Evolutionary conservation across 2,888 invertebrate species (phyloP).

Genomic region (Deroplatys truncata): DNA sequence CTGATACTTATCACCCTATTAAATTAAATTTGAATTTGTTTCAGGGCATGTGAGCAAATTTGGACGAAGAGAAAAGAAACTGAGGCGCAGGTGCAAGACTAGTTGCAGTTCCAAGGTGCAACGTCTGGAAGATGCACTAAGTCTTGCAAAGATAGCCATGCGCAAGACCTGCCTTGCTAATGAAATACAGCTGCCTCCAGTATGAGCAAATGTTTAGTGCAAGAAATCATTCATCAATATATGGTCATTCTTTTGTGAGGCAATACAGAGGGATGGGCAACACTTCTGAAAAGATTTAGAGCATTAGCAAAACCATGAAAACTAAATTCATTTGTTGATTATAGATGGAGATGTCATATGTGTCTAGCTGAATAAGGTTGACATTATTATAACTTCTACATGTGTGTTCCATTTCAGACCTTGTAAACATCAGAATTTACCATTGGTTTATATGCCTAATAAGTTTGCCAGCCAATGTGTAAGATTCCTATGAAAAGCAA

Average conservation of each 20-base stretch:
- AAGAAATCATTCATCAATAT: background rate
- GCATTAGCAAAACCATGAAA: background rate
- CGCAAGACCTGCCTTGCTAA: slow-evolving; percentile 3
- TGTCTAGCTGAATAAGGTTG: too few relatives aligned
- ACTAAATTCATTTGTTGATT: background rate
- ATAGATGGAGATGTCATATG: too few relatives aligned
- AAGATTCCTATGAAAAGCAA: too few relatives aligned
- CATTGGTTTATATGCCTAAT: too few relatives aligned
- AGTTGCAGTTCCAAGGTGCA: slow-evolving; percentile 36
- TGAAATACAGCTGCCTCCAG: background rate
- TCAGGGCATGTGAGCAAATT: slow-evolving; percentile 39
- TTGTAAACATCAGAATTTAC: too few relatives aligned
- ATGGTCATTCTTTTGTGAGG: background rate
- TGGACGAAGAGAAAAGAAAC: slow-evolving; percentile 38
- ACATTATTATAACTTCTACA: too few relatives aligned
- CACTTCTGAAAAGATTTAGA: background rate
- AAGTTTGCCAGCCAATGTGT: too few relatives aligned
- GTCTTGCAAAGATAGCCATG: slow-evolving; percentile 4
- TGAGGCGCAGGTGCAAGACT: slow-evolving; percentile 36
- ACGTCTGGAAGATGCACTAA: slow-evolving; percentile 32
- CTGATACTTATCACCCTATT: too few relatives aligned
- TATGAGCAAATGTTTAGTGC: background rate
- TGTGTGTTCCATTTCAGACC: too few relatives aligned
- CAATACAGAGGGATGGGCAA: background rate
- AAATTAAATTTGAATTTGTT: slow-evolving; percentile 1